Evolutionary conservation across 1,140 invertebrate genomes (phyloP).

Genomic region (Euwallacea similis): DNA sequence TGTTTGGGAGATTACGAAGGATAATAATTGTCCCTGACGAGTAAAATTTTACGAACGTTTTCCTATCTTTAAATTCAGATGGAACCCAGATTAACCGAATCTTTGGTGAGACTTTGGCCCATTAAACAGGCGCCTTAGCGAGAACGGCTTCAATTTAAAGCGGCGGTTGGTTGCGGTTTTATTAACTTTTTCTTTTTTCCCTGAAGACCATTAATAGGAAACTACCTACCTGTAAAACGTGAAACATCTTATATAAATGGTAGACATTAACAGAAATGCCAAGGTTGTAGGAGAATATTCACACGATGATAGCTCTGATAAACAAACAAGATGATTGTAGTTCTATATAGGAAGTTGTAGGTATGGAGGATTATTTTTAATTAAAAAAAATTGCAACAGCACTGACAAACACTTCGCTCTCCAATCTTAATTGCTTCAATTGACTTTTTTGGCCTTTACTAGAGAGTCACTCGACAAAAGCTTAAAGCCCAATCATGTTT

Average conservation of each 20-base stretch:
- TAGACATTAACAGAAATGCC: slow-evolving; percentile 16
- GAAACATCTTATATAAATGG: slow-evolving; percentile 20
- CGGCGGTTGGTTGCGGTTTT: not conserved
- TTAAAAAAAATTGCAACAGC: not conserved
- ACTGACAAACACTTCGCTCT: too few species aligned
- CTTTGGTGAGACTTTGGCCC: slow-evolving; percentile 7
- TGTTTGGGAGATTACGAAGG: too few species aligned
- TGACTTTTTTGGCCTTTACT: too few species aligned
- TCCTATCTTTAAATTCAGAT: not conserved
- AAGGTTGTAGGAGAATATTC: slow-evolving; percentile 13
- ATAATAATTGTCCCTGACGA: too few species aligned
- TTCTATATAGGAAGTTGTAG: too few species aligned
- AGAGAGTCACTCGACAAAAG: too few species aligned
- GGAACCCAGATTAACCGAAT: not conserved
- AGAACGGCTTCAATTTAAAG: too few species aligned
- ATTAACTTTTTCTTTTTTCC: not conserved
- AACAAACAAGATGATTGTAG: not conserved
- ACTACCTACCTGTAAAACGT: slow-evolving; percentile 13
- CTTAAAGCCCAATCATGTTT: too few species aligned
- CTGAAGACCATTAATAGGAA: slow-evolving; percentile 9
- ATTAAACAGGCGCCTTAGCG: not conserved
- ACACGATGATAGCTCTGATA: not conserved
- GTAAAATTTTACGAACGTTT: too few species aligned
- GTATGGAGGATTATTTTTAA: too few species aligned
- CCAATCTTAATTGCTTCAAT: too few species aligned